These are phyloP conservation scores for Tipula lateralis DNA, from an alignment of 2,888 invertebrate species.

Conservation along the genomic window DNA sequence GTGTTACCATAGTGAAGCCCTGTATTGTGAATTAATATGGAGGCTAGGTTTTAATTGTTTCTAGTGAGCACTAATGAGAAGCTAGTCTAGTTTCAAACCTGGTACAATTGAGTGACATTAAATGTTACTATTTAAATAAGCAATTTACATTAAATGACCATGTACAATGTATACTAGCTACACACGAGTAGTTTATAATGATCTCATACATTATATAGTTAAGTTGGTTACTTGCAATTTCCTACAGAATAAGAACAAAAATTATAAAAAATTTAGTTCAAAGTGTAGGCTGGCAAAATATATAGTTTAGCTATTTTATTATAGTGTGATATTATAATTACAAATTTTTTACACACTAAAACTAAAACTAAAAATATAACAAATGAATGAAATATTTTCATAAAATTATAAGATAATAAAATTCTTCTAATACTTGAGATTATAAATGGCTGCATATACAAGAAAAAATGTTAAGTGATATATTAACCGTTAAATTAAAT, in stretches of 20 bases:
- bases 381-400: not conserved
- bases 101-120: not conserved
- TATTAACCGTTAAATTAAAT: not conserved
- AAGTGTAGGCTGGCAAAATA: not conserved
- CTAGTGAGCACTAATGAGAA: too few species aligned
- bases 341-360: too few species aligned
- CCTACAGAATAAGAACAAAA: not conserved
- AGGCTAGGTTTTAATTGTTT: too few species aligned
- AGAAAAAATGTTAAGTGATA: not conserved
- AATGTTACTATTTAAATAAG: not conserved
- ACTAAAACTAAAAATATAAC: not conserved
- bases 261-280: slow-evolving; percentile 12
- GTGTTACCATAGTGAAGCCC: too few species aligned
- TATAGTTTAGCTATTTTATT: not conserved
- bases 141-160: not conserved
- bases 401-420: not conserved
- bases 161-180: not conserved
- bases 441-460: not conserved
- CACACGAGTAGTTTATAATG: not conserved
- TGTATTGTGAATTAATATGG: too few species aligned
- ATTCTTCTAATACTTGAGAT: slow-evolving; percentile 2
- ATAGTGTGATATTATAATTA: slow-evolving; percentile 11
- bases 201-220: not conserved
- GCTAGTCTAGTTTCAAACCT: too few species aligned
- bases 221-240: slow-evolving; percentile 7